Evolutionary conservation across 37 sponge, comb jelly and placozoan genomes (phyloP).

Genomic region (Theonella swinhoei): DNA sequence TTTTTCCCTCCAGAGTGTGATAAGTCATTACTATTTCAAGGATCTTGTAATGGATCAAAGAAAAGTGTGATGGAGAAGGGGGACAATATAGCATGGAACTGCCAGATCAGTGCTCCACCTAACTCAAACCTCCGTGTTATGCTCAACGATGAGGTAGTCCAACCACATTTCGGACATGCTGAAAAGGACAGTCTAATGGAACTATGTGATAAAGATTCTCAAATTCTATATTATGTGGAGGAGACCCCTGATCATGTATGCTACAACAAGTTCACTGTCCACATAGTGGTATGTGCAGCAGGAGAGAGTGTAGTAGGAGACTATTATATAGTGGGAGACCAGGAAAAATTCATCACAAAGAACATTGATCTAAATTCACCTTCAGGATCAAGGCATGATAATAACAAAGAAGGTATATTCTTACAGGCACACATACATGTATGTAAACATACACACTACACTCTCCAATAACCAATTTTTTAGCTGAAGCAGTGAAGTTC

Average conservation of each 20-base stretch:
- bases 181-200: neutral
- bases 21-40: neutral
- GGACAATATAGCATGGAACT: neutral
- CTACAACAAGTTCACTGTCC: neutral
- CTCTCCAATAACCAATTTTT: too few species aligned
- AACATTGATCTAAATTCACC: neutral
- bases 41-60: neutral
- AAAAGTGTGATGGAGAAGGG: neutral
- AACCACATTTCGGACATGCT: too few species aligned
- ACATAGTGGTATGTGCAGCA: neutral
- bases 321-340: neutral
- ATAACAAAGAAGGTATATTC: too few species aligned
- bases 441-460: too few species aligned
- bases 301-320: neutral
- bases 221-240: neutral
- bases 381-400: too few species aligned
- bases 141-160: neutral
- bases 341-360: neutral
- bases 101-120: neutral
- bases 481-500: too few species aligned
- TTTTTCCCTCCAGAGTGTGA: neutral
- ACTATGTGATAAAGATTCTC: too few species aligned
- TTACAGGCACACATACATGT: neutral
- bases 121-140: neutral
- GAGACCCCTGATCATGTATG: neutral